Conservation (phyloP, 1,140 invertebrate genomes). For the Drosophila subpulchrella region DNA sequence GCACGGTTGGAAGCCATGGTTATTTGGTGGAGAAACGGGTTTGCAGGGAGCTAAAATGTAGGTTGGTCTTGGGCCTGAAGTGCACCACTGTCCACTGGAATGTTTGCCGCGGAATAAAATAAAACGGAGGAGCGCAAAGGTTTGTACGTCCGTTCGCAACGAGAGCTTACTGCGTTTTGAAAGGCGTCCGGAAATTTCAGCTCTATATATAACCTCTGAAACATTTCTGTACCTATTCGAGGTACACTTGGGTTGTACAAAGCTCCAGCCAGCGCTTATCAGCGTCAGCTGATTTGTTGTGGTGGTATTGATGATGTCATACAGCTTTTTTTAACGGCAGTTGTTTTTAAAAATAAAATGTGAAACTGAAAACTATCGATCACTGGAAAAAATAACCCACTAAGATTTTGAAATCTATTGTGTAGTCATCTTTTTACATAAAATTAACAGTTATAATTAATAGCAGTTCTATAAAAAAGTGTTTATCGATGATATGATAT, state of each 20-base stretch:
- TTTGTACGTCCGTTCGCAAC: constrained; percentile 52
- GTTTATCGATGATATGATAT: no score
- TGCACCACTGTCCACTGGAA: constrained; percentile 40
- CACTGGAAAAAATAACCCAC: neutral
- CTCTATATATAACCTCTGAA: constrained; percentile 41
- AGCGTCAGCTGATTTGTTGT: constrained; percentile 29
- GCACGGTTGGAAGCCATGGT: constrained; percentile 94
- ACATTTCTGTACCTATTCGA: neutral
- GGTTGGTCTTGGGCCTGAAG: constrained; percentile 39
- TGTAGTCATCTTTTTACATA: no score
- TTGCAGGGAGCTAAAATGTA: constrained; percentile 72
- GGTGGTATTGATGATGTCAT: constrained; percentile 36
- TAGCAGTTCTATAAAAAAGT: no score
- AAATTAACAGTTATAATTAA: neutral
- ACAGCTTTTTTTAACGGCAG: constrained; percentile 3
- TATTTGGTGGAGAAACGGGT: constrained; percentile 70
- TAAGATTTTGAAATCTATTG: no score
- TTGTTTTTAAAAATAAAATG: constrained; percentile 11
- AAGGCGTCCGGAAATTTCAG: neutral
- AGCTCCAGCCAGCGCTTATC: constrained; percentile 19
- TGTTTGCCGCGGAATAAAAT: constrained; percentile 24
- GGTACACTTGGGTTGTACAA: neutral
- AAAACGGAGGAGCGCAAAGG: constrained; percentile 35
- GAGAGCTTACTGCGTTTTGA: constrained; percentile 59
- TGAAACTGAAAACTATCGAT: neutral